Evolutionary conservation across 2,113 vertebrate genomes (phyloP).

Genomic region (Spheniscus mendiculus): DNA sequence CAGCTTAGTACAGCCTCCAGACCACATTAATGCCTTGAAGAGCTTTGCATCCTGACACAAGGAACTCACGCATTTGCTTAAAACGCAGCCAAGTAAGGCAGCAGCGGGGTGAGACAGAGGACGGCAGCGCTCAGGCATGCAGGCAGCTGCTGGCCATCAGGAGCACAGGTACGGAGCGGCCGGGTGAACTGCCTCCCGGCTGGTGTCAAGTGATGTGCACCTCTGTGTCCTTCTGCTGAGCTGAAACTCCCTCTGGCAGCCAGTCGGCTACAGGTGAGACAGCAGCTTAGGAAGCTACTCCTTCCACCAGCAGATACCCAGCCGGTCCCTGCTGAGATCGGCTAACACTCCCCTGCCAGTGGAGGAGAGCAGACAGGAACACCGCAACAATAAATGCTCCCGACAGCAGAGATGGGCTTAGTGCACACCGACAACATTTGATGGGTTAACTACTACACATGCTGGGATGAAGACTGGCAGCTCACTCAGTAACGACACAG

Average conservation of each 20-base stretch:
- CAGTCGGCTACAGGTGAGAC: background rate
- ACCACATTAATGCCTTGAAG: background rate
- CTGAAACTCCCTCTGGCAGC: background rate
- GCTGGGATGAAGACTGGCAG: background rate
- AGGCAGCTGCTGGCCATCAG: background rate
- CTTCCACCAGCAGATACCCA: background rate
- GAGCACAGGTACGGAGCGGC: background rate
- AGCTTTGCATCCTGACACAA: background rate
- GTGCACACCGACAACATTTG: fast-evolving
- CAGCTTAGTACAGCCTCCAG: background rate
- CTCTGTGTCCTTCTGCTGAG: background rate
- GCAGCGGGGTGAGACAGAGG: background rate
- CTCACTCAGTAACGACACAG: background rate
- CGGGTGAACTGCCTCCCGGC: fast-evolving
- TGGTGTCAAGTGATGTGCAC: fast-evolving
- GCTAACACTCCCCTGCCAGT: fast-evolving
- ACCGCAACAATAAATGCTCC: fast-evolving
- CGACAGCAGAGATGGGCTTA: too few species aligned
- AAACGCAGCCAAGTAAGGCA: background rate
- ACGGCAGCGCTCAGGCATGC: background rate
- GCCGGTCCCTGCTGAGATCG: background rate
- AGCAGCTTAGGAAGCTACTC: too few species aligned
- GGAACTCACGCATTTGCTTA: fast-evolving
- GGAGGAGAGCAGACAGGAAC: background rate
- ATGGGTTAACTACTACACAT: fast-evolving